phyloP scores from a whole-genome alignment of 2,888 invertebrate species.

The Cryptosula pallasiana region DNA sequence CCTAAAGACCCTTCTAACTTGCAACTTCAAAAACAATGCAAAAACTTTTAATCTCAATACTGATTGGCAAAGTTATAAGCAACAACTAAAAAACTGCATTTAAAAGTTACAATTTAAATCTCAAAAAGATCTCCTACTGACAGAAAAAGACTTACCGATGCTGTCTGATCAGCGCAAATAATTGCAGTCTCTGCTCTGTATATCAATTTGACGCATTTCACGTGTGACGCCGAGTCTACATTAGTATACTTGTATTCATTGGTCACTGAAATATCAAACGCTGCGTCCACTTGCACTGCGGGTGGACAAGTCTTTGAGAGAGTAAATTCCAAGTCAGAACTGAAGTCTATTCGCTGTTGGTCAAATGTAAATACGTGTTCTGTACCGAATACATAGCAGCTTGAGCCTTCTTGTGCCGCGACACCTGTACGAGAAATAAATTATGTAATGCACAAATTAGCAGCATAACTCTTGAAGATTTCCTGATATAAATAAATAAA shows the following conservation, averaged over 20 bases:
- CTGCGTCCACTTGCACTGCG: background rate
- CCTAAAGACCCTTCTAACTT: no score
- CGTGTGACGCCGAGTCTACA: constrained; percentile 10
- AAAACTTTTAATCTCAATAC: no score
- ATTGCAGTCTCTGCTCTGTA: background rate
- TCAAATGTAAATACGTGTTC: constrained; percentile 14
- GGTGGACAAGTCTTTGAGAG: background rate
- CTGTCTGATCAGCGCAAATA: constrained; percentile 9
- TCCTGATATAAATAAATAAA: no score
- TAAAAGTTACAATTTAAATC: no score
- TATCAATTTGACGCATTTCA: background rate
- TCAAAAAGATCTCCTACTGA: no score
- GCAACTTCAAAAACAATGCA: no score
- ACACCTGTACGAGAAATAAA: no score
- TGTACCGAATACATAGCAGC: constrained; percentile 19
- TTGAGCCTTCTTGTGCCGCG: background rate
- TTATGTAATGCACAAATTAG: no score
- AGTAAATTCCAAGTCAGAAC: background rate
- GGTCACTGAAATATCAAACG: background rate
- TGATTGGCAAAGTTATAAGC: no score
- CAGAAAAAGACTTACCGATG: background rate
- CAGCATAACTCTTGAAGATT: no score
- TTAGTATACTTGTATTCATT: constrained; percentile 15
- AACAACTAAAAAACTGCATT: no score
- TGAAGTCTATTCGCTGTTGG: constrained; percentile 1